Percentiles rank a stretch among this genome's conserved stretches.
Conservation (phyloP, 2,113 vertebrate species). For the Copsychus sechellarum region DNA sequence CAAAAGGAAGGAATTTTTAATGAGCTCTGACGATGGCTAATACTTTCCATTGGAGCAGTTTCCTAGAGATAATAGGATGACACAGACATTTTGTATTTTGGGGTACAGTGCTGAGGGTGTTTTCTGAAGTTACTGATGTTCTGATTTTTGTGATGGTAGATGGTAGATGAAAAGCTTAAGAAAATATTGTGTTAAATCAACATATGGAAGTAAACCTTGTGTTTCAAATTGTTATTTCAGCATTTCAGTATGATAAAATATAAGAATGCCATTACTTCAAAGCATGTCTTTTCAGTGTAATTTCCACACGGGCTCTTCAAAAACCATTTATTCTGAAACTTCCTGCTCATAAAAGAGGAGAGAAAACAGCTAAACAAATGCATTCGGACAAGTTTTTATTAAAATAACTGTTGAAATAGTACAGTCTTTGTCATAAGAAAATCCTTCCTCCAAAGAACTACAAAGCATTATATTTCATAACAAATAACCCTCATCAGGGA, state of each 20-base stretch:
- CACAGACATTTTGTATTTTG: not conserved
- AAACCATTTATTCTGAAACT: not conserved
- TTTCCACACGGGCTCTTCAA: not conserved
- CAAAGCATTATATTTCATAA: not conserved
- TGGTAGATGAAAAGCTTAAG: not conserved
- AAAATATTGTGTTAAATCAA: not conserved
- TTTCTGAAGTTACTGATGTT: not conserved
- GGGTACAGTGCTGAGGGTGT: not conserved
- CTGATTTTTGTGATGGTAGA: not conserved
- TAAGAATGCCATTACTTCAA: not conserved
- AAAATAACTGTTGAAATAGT: not conserved
- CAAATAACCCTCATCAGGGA: not conserved
- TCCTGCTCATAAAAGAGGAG: not conserved
- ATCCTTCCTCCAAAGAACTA: not conserved
- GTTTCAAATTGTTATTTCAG: not conserved
- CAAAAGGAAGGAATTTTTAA: not conserved
- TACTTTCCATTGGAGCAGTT: not conserved
- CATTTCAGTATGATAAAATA: not conserved
- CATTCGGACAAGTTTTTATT: not conserved
- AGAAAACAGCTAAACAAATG: not conserved
- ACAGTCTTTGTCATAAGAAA: not conserved
- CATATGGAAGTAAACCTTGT: not conserved
- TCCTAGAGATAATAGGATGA: not conserved
- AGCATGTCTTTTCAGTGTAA: not conserved
- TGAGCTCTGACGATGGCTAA: not conserved